These are phyloP conservation scores for Pseudolaguvia tuberculata DNA, from an alignment of 2,113 vertebrate genomes.

Conservation along the genomic window DNA sequence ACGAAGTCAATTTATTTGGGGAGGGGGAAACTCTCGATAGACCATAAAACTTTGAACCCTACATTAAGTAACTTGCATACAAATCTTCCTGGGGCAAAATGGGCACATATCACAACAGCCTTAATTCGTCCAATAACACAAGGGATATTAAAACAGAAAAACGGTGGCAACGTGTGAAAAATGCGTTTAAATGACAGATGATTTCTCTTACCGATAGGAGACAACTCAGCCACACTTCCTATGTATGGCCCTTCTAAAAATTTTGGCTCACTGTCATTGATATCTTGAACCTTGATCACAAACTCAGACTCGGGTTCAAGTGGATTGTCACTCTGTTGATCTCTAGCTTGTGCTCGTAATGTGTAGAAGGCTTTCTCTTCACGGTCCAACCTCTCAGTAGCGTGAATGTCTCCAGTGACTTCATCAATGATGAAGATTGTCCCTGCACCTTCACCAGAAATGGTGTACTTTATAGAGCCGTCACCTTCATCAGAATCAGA, in stretches of 20 bases:
- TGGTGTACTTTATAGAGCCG: slow-evolving; percentile 96
- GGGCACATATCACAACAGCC: too few relatives aligned
- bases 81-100: too few relatives aligned
- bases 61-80: too few relatives aligned
- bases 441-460: slow-evolving; percentile 92
- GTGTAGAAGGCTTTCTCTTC: slow-evolving; percentile 97
- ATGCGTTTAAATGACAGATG: background rate
- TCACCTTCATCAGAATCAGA: slow-evolving; percentile 94
- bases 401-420: slow-evolving; percentile 93
- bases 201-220: slow-evolving; percentile 80
- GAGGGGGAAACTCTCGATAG: too few relatives aligned
- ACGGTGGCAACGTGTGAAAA: too few relatives aligned
- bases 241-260: slow-evolving; percentile 96
- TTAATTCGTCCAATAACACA: too few relatives aligned
- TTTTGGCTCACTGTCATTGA: slow-evolving; percentile 96
- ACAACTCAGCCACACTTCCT: slow-evolving; percentile 92
- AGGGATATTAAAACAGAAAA: too few relatives aligned
- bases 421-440: slow-evolving; percentile 96
- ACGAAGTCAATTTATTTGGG: too few relatives aligned
- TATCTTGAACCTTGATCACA: slow-evolving; percentile 98
- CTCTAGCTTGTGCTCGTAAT: slow-evolving; percentile 83
- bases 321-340: slow-evolving; percentile 77
- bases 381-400: slow-evolving; percentile 88
- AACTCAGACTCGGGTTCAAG: slow-evolving; percentile 96
- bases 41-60: too few relatives aligned